Evolutionary conservation across 2,888 invertebrate genomes (phyloP).

Genomic region (Philereme transversata): DNA sequence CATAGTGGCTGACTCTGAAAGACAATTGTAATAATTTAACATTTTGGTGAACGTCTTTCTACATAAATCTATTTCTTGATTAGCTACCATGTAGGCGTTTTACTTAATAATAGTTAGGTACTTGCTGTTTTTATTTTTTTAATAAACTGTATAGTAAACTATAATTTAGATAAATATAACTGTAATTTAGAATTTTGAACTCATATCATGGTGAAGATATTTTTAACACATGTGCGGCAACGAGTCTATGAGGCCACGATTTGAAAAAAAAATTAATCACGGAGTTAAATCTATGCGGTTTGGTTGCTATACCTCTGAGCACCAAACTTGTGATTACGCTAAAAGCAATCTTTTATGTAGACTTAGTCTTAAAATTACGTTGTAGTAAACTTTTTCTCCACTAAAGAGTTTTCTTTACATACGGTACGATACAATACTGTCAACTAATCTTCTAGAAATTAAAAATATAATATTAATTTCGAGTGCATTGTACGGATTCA

Average conservation of each 20-base stretch:
- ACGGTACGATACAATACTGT: neutral
- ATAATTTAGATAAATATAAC: constrained; percentile 7
- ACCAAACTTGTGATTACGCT: neutral
- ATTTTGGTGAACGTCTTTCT: neutral
- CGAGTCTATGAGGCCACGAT: constrained; percentile 12
- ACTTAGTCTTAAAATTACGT: neutral
- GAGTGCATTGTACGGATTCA: constrained; percentile 43
- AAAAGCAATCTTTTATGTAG: neutral
- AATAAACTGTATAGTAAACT: neutral
- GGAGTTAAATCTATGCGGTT: constrained; percentile 11
- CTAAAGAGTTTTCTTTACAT: neutral
- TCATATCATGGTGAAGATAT: neutral
- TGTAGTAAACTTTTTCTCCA: constrained; percentile 7
- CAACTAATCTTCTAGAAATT: constrained; percentile 1
- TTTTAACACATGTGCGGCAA: neutral
- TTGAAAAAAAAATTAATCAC: constrained; percentile 3
- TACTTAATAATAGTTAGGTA: neutral
- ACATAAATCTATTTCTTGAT: no score
- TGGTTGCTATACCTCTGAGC: no score
- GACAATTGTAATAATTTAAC: neutral
- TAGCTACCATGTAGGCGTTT: no score
- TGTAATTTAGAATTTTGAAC: constrained; percentile 14
- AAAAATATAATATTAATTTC: constrained; percentile 16
- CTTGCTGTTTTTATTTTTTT: neutral
- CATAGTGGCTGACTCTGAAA: constrained; percentile 23